Evolutionary conservation across 2,797 vertebrate genomes (phyloP).

Genomic region (Phalanger gymnotis): DNA sequence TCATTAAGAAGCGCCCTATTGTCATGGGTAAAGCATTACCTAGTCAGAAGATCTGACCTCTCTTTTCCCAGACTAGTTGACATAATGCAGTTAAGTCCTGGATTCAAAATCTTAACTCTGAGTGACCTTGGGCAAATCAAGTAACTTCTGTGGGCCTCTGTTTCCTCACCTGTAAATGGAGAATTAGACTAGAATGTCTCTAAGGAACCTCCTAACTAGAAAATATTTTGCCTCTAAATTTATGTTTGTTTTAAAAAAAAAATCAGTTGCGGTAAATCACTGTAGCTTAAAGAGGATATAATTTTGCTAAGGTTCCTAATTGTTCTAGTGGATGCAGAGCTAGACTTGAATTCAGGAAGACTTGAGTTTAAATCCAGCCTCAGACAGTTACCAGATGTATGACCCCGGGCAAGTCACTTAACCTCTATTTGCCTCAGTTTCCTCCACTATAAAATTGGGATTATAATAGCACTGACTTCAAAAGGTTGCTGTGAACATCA

Average conservation of each 20-base stretch:
- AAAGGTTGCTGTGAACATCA: neutral
- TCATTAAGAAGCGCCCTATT: neutral
- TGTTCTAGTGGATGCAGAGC: neutral
- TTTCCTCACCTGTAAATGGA: neutral
- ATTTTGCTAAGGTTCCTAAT: neutral
- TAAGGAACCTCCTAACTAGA: neutral
- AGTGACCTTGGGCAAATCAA: neutral
- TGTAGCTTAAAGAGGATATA: neutral
- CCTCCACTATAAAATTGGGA: neutral
- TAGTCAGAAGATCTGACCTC: neutral
- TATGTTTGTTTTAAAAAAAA: neutral
- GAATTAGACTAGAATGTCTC: neutral
- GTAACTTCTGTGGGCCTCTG: neutral
- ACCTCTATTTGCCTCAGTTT: neutral
- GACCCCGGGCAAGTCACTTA: neutral
- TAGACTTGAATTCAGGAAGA: neutral
- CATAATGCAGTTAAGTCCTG: neutral
- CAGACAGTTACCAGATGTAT: neutral
- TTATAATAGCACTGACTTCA: neutral
- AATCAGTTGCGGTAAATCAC: neutral
- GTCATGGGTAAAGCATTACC: neutral
- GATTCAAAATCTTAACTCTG: neutral
- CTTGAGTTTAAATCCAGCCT: neutral
- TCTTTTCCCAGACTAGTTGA: neutral
- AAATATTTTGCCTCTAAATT: neutral